Percentiles rank a stretch among this genome's conserved stretches.
These are phyloP conservation scores for Intellagama lesueurii DNA, from an alignment of 2,797 vertebrate species.

Conservation along the genomic window DNA sequence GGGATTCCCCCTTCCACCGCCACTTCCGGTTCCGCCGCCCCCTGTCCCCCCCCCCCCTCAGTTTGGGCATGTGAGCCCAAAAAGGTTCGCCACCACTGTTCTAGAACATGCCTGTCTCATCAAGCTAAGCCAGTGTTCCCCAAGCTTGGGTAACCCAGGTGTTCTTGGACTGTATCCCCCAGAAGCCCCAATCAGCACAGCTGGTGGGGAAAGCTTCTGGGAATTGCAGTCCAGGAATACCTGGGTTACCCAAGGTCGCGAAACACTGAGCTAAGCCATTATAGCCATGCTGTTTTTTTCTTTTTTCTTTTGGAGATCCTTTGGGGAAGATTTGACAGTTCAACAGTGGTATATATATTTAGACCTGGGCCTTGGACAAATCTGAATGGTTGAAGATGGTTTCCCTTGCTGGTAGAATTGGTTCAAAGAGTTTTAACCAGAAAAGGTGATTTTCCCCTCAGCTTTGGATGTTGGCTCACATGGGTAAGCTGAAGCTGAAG, in stretches of 20 bases:
- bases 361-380: not conserved
- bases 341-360: not conserved
- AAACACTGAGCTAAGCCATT: not conserved
- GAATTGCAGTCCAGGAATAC: too few relatives aligned
- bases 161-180: too few relatives aligned
- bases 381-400: constrained; percentile 40
- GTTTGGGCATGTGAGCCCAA: too few relatives aligned
- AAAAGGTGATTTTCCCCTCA: too few relatives aligned
- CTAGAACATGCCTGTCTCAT: not conserved
- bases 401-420: constrained; percentile 41
- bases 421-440: constrained; percentile 26
- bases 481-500: not conserved
- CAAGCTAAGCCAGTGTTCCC: not conserved
- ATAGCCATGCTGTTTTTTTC: not conserved
- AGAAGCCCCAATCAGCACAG: too few relatives aligned
- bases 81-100: too few relatives aligned
- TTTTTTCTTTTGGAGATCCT: constrained; percentile 5
- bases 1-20: too few relatives aligned
- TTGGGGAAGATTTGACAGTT: not conserved
- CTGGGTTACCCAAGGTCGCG: too few relatives aligned
- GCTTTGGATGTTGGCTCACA: not conserved
- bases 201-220: too few relatives aligned
- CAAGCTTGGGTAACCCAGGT: too few relatives aligned
- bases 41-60: too few relatives aligned
- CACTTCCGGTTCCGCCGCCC: too few relatives aligned